These are phyloP conservation scores for Platichthys flesus DNA, from an alignment of 2,113 vertebrate species.

Conservation along the genomic window DNA sequence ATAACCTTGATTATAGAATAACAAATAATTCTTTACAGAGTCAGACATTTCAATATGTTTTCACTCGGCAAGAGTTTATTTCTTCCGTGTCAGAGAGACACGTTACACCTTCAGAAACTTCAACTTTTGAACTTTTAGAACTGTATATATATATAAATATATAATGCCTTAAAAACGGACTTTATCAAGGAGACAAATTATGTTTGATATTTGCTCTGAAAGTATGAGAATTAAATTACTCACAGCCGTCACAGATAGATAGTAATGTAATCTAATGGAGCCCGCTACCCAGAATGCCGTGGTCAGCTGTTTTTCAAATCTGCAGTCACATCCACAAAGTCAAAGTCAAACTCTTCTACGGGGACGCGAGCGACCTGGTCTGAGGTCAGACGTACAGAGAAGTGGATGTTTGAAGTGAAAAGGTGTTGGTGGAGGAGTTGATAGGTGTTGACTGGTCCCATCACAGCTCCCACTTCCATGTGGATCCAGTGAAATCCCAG, in stretches of 20 bases:
- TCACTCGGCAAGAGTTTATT: neutral
- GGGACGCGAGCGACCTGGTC: neutral
- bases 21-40: neutral
- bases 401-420: constrained; percentile 19
- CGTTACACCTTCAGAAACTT: neutral
- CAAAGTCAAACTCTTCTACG: too few species aligned
- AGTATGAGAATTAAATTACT: too few species aligned
- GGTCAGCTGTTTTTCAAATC: too few species aligned
- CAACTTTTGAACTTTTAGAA: neutral
- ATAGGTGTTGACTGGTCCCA: constrained; percentile 21
- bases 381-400: neutral
- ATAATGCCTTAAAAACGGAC: neutral
- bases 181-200: neutral
- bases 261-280: too few species aligned
- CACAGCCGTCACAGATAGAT: too few species aligned
- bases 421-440: constrained; percentile 1
- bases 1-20: constrained; percentile 8
- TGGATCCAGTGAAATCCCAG: constrained; percentile 76
- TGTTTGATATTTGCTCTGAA: too few species aligned
- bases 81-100: neutral
- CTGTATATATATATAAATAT: too few species aligned
- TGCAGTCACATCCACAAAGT: too few species aligned
- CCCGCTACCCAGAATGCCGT: too few species aligned
- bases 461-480: constrained; percentile 56
- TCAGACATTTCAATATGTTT: neutral